These are phyloP conservation scores for Microcaecilia unicolor DNA, from an alignment of 2,797 vertebrate species.

Conservation along the genomic window DNA sequence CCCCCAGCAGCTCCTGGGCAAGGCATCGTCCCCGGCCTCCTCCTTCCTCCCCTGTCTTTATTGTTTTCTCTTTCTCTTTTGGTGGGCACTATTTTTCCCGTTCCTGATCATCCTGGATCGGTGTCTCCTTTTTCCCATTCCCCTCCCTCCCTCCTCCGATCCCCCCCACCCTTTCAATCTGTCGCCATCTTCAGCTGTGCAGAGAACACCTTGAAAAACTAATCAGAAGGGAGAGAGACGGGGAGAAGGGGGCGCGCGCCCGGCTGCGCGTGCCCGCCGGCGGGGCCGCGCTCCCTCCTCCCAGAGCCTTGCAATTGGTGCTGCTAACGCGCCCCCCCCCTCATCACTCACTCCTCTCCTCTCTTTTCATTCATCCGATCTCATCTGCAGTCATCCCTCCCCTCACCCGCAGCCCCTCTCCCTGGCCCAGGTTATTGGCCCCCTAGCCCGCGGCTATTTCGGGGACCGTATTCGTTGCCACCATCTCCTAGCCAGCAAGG, in stretches of 20 bases:
- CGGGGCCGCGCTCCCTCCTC: slow-evolving; percentile 38
- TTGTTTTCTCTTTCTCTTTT: slow-evolving; percentile 37
- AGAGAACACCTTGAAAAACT: slow-evolving; percentile 62
- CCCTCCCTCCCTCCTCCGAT: slow-evolving; percentile 17
- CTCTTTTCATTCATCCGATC: too few species aligned
- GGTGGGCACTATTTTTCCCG: slow-evolving; percentile 24
- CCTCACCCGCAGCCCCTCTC: background rate
- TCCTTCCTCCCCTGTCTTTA: slow-evolving; percentile 13
- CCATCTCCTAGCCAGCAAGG: background rate
- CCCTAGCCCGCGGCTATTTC: too few species aligned
- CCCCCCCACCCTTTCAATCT: slow-evolving; percentile 45
- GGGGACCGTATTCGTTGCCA: background rate
- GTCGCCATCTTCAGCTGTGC: slow-evolving; percentile 70
- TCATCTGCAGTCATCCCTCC: too few species aligned
- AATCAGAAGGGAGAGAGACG: slow-evolving; percentile 36
- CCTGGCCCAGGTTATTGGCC: background rate
- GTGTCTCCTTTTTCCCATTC: slow-evolving; percentile 21
- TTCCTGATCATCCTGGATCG: slow-evolving; percentile 16
- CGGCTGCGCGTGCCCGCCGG: slow-evolving; percentile 34
- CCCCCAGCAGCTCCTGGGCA: too few species aligned
- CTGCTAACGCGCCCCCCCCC: background rate
- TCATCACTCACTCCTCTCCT: background rate
- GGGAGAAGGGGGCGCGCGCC: slow-evolving; percentile 32
- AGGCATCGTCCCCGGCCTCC: slow-evolving; percentile 6
- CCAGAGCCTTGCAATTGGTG: background rate